These are phyloP conservation scores for Galemys pyrenaicus DNA, from an alignment of 2,113 vertebrate species.

Conservation along the genomic window DNA sequence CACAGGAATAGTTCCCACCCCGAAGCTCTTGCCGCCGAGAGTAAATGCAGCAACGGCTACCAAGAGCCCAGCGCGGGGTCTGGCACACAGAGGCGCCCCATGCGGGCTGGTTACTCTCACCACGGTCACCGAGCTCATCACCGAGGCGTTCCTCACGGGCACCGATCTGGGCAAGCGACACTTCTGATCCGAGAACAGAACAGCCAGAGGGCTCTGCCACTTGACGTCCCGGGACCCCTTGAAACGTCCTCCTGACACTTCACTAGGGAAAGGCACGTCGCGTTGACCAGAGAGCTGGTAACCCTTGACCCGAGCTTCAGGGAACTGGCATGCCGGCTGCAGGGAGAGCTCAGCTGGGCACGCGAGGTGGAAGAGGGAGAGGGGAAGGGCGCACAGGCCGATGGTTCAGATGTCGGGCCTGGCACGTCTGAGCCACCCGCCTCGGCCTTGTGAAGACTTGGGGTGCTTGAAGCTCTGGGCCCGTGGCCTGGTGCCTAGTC, in stretches of 20 bases:
- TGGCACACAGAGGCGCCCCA: not conserved
- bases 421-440: not conserved
- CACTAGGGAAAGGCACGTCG: not conserved
- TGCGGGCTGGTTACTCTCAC: not conserved
- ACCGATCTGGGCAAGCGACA: not conserved
- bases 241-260: not conserved
- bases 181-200: slow-evolving; percentile 6
- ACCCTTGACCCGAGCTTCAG: not conserved
- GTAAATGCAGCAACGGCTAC: not conserved
- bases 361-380: not conserved
- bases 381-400: not conserved
- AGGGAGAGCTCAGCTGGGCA: not conserved
- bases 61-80: not conserved
- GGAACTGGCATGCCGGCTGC: not conserved
- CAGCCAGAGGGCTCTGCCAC: accelerated
- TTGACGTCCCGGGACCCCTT: not conserved
- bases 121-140: not conserved
- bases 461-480: not conserved
- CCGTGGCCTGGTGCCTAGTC: not conserved
- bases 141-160: not conserved
- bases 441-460: not conserved
- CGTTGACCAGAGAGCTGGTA: not conserved
- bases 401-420: not conserved
- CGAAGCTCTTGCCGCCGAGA: not conserved
- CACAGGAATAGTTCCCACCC: not conserved